Base-by-base conservation (phyloP, 2,888 invertebrate species). In the Sinhomidia bicolor region DNA sequence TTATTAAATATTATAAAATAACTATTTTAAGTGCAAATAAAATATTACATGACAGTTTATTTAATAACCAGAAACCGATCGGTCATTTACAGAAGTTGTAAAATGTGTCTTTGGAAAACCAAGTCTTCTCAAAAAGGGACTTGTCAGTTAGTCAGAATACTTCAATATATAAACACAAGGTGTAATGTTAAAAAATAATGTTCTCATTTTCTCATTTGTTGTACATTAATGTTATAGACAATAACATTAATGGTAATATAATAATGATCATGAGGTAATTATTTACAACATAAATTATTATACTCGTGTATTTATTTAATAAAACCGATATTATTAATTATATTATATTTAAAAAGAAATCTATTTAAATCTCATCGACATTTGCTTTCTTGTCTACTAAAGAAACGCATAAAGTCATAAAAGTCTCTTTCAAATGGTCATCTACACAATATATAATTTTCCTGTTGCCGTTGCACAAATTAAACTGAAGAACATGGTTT, bases 111-210 rank as follows among this genome's bases (percentile, higher is more conserved):
- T 65, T 65, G 29, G 32, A 65, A 65, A 65, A n/a, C 65, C 12
- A 65, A 65, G 65, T 65, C 65, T 65, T 65, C 65, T 65, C 32
- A 65, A n/a, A 65, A 3, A n/a, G 65, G n/a, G 65, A 65, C 65
- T 65, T 65, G 54, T 3, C 54, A 54, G 10, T 65, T 32, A 32
- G 29, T 32, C 32, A 60, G 26, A 60, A 65, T 12, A 32, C n/a
- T n/a, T 47, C 10, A 47, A n/a, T 32, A 3, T 7, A 65, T 65
- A 14, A 65, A 12, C 9, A 47, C 44, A 12, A 12, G 44, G 12
- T 47, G 44, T 47, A 47, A 10, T 29, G 62, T 62, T 14, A 29
- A 29, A 62, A 62, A 23, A 20, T 23, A 9, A 57, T 23, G 7
- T 57, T 57, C 6, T 1, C 7, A 57, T n/a, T 54, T n/a, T 54